Percentiles rank a stretch among this genome's conserved stretches.
Evolutionary conservation across 2,113 vertebrate genomes (phyloP).

Genomic region (Chaetodon auriga): DNA sequence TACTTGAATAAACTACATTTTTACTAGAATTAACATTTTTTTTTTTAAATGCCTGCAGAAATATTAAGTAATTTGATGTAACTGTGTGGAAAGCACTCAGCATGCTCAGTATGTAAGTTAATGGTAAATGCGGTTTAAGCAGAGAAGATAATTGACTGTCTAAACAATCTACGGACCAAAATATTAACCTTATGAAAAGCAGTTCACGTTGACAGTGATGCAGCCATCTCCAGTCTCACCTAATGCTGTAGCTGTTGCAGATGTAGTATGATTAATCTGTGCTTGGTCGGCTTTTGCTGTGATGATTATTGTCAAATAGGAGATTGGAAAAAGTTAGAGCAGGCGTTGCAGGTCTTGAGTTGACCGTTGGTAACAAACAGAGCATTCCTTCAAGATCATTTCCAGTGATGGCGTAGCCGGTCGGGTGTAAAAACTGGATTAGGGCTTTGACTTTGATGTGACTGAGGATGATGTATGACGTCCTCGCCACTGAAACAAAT

Average conservation of each 20-base stretch:
- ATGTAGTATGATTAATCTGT: not conserved
- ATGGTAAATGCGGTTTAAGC: not conserved
- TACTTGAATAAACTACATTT: not conserved
- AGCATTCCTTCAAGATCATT: not conserved
- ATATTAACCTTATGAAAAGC: not conserved
- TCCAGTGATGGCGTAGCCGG: not conserved
- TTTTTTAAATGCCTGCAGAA: not conserved
- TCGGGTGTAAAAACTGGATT: not conserved
- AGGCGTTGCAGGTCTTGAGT: not conserved
- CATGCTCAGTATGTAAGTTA: not conserved
- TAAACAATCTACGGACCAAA: not conserved
- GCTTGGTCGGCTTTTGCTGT: not conserved
- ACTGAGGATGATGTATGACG: constrained; percentile 37
- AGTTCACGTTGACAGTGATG: not conserved
- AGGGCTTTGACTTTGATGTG: not conserved
- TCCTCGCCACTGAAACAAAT: constrained; percentile 24
- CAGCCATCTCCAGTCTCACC: not conserved
- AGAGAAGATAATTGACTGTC: not conserved
- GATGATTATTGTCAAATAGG: not conserved
- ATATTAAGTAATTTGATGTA: not conserved
- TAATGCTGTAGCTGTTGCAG: not conserved
- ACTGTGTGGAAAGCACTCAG: not conserved
- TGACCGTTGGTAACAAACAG: not conserved
- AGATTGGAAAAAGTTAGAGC: not conserved
- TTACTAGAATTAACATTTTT: not conserved